Evolutionary conservation across 2,113 vertebrate species (phyloP).

Genomic region (Lethenteron camtschaticum): DNA sequence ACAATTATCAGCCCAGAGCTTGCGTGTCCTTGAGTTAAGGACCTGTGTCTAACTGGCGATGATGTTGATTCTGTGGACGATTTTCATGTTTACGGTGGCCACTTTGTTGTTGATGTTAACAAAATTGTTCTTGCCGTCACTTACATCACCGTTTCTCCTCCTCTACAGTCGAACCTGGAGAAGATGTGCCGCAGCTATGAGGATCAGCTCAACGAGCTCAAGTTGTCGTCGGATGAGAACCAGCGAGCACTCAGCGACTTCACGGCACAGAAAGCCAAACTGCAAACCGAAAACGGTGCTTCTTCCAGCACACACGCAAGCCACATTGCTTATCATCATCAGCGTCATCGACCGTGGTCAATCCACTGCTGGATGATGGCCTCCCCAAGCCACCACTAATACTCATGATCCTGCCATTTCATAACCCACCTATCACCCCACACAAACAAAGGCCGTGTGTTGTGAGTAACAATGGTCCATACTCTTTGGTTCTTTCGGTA

Average conservation of each 20-base stretch:
- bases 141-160: no score
- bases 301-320: background rate
- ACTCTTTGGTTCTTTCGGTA: no score
- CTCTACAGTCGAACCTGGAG: conserved; percentile 11
- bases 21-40: no score
- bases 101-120: no score
- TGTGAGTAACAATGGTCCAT: background rate
- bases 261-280: background rate
- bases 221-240: background rate
- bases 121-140: no score
- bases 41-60: no score
- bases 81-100: no score
- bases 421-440: background rate
- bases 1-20: no score
- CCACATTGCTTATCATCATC: background rate
- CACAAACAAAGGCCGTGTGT: background rate
- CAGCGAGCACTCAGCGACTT: background rate
- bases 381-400: background rate
- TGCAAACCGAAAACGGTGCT: background rate
- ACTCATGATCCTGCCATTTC: background rate
- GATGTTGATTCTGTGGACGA: no score
- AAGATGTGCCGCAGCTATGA: background rate
- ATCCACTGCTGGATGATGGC: background rate
- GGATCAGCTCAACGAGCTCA: background rate
- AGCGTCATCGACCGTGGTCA: background rate